Evolutionary conservation across 2,888 invertebrate genomes (phyloP).

Genomic region (Eledona agricola): DNA sequence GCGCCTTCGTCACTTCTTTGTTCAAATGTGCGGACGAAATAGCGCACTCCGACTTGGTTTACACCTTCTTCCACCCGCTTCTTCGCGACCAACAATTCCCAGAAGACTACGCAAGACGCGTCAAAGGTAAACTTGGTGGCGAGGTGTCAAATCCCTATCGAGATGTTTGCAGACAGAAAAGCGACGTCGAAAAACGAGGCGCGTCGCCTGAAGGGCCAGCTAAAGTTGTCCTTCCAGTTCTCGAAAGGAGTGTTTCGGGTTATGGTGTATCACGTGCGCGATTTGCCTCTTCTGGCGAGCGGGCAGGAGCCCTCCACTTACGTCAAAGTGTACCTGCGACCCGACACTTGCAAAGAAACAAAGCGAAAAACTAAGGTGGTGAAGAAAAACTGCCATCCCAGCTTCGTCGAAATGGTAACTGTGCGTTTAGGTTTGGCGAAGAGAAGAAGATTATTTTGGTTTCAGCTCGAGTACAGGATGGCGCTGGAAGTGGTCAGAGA

Average conservation of each 20-base stretch:
- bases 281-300: conserved; percentile 80
- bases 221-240: conserved; percentile 82
- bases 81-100: conserved; percentile 93
- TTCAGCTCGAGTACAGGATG: conserved; percentile 86
- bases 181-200: conserved; percentile 59
- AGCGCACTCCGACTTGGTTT: conserved; percentile 94
- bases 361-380: conserved; percentile 97
- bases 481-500: conserved; percentile 79
- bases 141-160: neutral
- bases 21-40: conserved; percentile 92
- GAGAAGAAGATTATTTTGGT: conserved; percentile 5
- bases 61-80: conserved; percentile 98
- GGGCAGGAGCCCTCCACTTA: conserved; percentile 88
- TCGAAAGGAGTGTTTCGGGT: conserved; percentile 77
- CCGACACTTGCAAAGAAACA: conserved; percentile 90
- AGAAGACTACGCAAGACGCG: conserved; percentile 79
- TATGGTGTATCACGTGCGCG: conserved; percentile 91
- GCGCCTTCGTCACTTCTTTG: conserved; percentile 85
- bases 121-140: conserved; percentile 71
- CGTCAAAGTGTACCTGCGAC: conserved; percentile 91
- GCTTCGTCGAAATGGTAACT: conserved; percentile 95
- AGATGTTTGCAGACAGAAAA: conserved; percentile 45
- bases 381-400: conserved; percentile 91
- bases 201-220: conserved; percentile 71
- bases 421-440: conserved; percentile 1